A percentile compares a stretch with the other conserved stretches of the same genome.
These are phyloP conservation scores for Sinocyclocheilus anophthalmus DNA, from an alignment of 2,113 vertebrate species.

Conservation along the genomic window DNA sequence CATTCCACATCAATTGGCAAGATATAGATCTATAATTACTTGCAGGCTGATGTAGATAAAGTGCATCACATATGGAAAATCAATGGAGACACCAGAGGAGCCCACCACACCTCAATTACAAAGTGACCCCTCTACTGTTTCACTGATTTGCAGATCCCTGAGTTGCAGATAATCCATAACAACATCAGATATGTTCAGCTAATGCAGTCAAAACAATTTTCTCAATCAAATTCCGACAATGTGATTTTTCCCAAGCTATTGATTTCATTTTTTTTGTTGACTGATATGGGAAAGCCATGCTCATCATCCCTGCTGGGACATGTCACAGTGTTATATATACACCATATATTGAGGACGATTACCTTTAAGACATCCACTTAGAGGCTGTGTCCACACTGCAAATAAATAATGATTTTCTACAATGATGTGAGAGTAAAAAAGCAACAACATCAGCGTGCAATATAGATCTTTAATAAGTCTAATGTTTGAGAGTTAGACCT, in stretches of 20 bases:
- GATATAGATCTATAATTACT: constrained; percentile 40
- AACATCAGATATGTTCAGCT: constrained; percentile 19
- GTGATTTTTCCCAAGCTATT: constrained; percentile 24
- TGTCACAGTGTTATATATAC: neutral
- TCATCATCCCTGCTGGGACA: neutral
- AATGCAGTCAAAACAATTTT: constrained; percentile 13
- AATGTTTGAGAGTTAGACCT: neutral
- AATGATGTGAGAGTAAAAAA: neutral
- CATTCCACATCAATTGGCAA: constrained; percentile 6
- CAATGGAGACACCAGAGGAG: constrained; percentile 41
- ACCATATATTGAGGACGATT: constrained; percentile 12
- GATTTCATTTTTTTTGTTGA: constrained; percentile 25
- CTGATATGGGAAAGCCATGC: neutral
- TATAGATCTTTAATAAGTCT: neutral
- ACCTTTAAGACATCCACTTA: neutral
- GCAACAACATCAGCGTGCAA: neutral
- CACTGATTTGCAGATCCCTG: neutral
- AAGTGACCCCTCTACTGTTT: neutral
- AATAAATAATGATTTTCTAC: constrained; percentile 10
- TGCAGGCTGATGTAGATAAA: constrained; percentile 18
- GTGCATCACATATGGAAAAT: constrained; percentile 42
- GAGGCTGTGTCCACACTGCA: neutral
- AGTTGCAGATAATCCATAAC: constrained; percentile 29
- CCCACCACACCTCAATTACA: constrained; percentile 19
- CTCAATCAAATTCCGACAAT: constrained; percentile 23